Conservation (phyloP, 2,797 vertebrate genomes). For the Zenarchopterus dispar region DNA sequence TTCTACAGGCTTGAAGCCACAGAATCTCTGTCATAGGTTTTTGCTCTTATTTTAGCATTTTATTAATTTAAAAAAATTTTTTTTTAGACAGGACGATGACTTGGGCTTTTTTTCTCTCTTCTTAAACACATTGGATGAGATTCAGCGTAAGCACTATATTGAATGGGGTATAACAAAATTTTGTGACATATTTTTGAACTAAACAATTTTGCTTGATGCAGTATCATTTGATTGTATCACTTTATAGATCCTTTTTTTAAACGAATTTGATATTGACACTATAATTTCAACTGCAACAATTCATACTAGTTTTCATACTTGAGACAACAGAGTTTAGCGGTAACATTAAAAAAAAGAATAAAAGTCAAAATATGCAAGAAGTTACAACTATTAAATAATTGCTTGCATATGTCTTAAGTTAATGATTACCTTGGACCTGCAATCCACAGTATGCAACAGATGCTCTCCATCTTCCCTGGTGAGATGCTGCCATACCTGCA, state of each 20-base stretch:
- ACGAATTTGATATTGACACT: too few relatives aligned
- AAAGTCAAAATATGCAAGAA: not conserved
- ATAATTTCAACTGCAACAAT: not conserved
- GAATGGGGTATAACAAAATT: not conserved
- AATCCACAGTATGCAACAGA: conserved; percentile 28
- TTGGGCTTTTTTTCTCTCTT: too few relatives aligned
- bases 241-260: too few relatives aligned
- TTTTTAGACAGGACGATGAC: too few relatives aligned
- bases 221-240: too few relatives aligned
- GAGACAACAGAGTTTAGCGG: not conserved
- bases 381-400: not conserved
- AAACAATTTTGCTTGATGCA: too few relatives aligned
- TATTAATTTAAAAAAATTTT: too few relatives aligned
- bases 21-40: not conserved
- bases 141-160: too few relatives aligned
- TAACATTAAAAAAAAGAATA: too few relatives aligned
- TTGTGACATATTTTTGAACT: too few relatives aligned
- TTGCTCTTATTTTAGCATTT: not conserved
- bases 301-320: not conserved
- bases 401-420: conserved; percentile 7
- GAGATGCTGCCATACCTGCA: conserved; percentile 30
- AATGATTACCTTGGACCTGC: conserved; percentile 18
- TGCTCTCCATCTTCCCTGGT: conserved; percentile 24
- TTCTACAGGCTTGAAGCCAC: conserved; percentile 20
- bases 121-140: too few relatives aligned